Evolutionary conservation across 2,888 invertebrate species (phyloP).

Genomic region (Bibio marci): DNA sequence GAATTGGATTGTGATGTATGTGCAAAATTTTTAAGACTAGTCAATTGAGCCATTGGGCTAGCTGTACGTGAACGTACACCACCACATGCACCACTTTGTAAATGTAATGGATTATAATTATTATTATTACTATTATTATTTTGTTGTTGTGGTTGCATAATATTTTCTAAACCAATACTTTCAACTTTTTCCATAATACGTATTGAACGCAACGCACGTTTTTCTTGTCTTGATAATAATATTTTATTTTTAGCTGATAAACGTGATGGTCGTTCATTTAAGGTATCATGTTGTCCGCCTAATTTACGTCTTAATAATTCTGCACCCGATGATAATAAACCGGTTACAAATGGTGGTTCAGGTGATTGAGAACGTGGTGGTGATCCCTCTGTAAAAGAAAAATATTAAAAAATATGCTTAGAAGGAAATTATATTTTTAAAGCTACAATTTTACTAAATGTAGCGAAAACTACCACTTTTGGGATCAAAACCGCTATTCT

Average conservation of each 20-base stretch:
- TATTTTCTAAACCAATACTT: conserved; percentile 46
- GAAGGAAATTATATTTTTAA: not conserved
- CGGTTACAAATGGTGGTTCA: conserved; percentile 29
- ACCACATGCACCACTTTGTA: conserved; percentile 38
- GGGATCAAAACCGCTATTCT: no score
- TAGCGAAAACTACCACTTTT: no score
- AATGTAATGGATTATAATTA: conserved; percentile 41
- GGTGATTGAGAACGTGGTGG: conserved; percentile 35
- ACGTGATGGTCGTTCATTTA: conserved; percentile 16
- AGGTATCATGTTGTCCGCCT: conserved; percentile 27
- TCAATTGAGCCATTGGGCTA: conserved; percentile 66
- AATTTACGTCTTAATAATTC: conserved; percentile 45
- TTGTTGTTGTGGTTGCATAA: conserved; percentile 32
- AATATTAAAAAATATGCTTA: not conserved
- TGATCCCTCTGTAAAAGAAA: conserved; percentile 26
- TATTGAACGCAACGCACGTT: conserved; percentile 32
- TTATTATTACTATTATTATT: conserved; percentile 27
- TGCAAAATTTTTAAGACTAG: conserved; percentile 44
- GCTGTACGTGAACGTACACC: conserved; percentile 37
- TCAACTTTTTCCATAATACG: conserved; percentile 48
- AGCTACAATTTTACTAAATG: no score
- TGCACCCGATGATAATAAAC: conserved; percentile 44
- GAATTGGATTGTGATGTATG: conserved; percentile 13
- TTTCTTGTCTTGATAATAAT: conserved; percentile 24
- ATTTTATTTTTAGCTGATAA: conserved; percentile 22